phyloP scores from a whole-genome alignment of 2,888 invertebrate genomes.

The Drosophila pseudotalamancana region DNA sequence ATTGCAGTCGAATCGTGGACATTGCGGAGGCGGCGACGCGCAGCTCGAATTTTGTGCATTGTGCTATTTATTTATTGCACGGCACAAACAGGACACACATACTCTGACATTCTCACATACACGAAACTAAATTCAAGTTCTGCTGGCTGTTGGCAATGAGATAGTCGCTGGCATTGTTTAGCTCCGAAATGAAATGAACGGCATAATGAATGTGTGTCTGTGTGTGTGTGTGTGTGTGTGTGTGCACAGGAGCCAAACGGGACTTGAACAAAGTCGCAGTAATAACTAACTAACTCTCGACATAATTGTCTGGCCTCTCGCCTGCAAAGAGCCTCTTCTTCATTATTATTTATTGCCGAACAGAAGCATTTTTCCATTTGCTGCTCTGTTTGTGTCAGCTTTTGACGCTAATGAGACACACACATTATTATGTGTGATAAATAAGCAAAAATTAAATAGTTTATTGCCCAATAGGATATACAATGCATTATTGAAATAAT shows the following conservation, averaged over 20 bases:
- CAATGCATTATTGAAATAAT: not conserved
- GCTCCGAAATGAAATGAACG: conserved; percentile 66
- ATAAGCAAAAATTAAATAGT: not conserved
- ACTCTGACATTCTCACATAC: not conserved
- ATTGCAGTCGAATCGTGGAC: conserved; percentile 44
- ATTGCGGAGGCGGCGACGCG: conserved; percentile 29
- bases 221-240: conserved; percentile 42
- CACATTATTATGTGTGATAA: conserved; percentile 3
- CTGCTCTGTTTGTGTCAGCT: conserved; percentile 8
- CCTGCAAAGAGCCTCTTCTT: conserved; percentile 6
- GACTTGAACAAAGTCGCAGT: conserved; percentile 30
- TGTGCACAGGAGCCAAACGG: conserved; percentile 28
- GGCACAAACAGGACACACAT: conserved; percentile 16
- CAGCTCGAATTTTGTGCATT: conserved; percentile 61
- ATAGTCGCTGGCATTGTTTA: conserved; percentile 73
- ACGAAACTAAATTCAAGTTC: conserved; percentile 14
- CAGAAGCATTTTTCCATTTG: conserved; percentile 5
- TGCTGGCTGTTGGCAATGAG: conserved; percentile 61
- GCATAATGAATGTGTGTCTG: conserved; percentile 57
- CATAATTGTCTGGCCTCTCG: conserved; percentile 39
- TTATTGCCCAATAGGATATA: not conserved
- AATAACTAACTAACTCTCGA: conserved; percentile 67
- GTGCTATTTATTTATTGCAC: conserved; percentile 72
- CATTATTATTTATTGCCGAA: conserved; percentile 61
- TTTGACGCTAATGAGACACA: conserved; percentile 32